A percentile compares a stretch with the other conserved stretches of the same genome.
Conservation (phyloP, 2,888 invertebrate genomes). For the Agriopis aurantiaria region DNA sequence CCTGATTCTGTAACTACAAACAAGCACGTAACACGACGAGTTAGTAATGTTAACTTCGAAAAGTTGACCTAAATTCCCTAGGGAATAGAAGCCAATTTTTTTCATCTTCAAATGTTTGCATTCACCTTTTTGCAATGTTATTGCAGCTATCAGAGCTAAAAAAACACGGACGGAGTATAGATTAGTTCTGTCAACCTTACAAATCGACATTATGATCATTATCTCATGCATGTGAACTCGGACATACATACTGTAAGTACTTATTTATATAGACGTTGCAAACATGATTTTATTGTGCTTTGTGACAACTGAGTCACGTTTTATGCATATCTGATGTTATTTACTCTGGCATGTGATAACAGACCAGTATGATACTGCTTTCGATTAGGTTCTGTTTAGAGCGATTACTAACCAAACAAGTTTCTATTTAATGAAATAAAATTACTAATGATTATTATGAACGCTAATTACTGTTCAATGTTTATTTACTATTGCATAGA, state of each 20-base stretch:
- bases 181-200: too few relatives aligned
- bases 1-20: too few relatives aligned
- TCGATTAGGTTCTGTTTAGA: constrained; percentile 10
- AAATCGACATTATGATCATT: too few relatives aligned
- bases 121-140: too few relatives aligned
- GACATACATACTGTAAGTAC: neutral
- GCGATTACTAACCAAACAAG: neutral
- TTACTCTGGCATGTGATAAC: constrained; percentile 19
- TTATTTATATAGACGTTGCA: constrained; percentile 4
- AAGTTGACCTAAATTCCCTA: too few relatives aligned
- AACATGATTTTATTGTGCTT: constrained; percentile 2
- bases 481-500: constrained; percentile 4
- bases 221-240: too few relatives aligned
- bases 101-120: too few relatives aligned
- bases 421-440: neutral
- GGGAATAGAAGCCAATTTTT: too few relatives aligned
- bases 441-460: neutral
- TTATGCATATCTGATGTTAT: constrained; percentile 26
- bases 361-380: constrained; percentile 6
- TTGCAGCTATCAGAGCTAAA: too few relatives aligned
- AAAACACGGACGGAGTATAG: too few relatives aligned
- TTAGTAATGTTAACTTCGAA: too few relatives aligned
- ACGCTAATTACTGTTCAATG: neutral
- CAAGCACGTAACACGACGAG: too few relatives aligned
- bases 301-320: constrained; percentile 17